Conservation (phyloP, 2,888 invertebrate genomes). For the Acronicta leporina region DNA sequence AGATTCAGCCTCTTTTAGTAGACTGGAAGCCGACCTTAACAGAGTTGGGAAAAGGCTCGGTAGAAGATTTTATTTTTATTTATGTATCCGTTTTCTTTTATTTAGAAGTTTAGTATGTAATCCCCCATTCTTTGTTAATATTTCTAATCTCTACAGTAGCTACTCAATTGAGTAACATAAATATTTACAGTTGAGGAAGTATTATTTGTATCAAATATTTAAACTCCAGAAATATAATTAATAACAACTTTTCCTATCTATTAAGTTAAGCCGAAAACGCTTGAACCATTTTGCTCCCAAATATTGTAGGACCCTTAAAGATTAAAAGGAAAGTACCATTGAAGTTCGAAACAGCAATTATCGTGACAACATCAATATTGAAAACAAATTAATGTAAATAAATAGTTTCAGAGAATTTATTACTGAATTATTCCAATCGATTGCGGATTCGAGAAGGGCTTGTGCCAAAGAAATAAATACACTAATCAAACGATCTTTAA, state of each 20-base stretch:
- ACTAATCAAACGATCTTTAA: no score
- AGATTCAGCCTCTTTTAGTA: no score
- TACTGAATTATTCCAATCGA: conserved; percentile 19
- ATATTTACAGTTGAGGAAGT: conserved; percentile 30
- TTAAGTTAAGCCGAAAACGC: conserved; percentile 60
- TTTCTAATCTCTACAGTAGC: not conserved
- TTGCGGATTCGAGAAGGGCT: not conserved
- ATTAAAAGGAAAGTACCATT: conserved; percentile 60
- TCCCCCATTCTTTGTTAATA: no score
- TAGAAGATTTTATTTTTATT: no score
- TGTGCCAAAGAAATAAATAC: no score
- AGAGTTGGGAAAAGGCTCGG: no score
- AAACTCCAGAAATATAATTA: conserved; percentile 60
- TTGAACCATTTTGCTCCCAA: conserved; percentile 62
- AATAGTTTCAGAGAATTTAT: conserved; percentile 44
- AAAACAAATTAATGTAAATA: conserved; percentile 42
- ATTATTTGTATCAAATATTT: conserved; percentile 50
- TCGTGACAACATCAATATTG: conserved; percentile 61
- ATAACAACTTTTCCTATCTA: conserved; percentile 65
- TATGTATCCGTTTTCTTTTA: no score
- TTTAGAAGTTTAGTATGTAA: not conserved
- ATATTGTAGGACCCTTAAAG: conserved; percentile 57
- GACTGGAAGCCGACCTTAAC: no score
- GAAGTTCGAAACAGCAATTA: conserved; percentile 63
- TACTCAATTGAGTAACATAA: conserved; percentile 35